These are phyloP conservation scores for Chironomus riparius DNA, from an alignment of 2,888 invertebrate genomes.

Conservation along the genomic window DNA sequence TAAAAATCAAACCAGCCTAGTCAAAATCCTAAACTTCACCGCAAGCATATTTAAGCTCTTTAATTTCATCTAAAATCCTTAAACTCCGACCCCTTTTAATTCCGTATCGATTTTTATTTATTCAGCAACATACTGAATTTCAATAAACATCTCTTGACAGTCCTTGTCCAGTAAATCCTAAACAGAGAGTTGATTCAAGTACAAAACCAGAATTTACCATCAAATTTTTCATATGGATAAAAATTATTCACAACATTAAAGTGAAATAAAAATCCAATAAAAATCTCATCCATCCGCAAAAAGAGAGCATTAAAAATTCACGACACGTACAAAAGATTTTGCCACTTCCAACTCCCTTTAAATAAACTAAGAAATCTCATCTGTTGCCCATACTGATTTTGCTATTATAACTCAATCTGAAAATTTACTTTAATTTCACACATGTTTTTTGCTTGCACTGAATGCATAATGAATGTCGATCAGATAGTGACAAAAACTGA, in stretches of 20 bases:
- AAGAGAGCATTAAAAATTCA: not conserved
- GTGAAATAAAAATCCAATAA: not conserved
- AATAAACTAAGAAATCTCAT: not conserved
- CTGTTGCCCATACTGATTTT: not conserved
- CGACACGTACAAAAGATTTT: not conserved
- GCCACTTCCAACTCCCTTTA: not conserved
- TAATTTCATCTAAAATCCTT: no score
- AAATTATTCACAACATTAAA: not conserved
- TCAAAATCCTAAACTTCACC: no score
- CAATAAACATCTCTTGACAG: not conserved
- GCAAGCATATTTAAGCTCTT: no score
- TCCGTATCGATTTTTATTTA: not conserved
- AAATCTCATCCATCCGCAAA: not conserved
- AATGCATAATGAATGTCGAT: slow-evolving; percentile 1
- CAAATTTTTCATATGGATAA: no score
- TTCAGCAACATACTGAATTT: not conserved
- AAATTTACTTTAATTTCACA: not conserved
- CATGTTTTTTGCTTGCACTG: not conserved
- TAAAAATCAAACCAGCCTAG: no score
- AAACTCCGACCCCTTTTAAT: no score
- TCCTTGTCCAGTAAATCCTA: not conserved
- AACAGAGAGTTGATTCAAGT: not conserved
- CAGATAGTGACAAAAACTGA: not conserved
- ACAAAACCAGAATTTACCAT: no score
- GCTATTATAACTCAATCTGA: not conserved